phyloP scores from a whole-genome alignment of 2,113 vertebrate genomes.

The Boulengeromyrus knoepffleri region DNA sequence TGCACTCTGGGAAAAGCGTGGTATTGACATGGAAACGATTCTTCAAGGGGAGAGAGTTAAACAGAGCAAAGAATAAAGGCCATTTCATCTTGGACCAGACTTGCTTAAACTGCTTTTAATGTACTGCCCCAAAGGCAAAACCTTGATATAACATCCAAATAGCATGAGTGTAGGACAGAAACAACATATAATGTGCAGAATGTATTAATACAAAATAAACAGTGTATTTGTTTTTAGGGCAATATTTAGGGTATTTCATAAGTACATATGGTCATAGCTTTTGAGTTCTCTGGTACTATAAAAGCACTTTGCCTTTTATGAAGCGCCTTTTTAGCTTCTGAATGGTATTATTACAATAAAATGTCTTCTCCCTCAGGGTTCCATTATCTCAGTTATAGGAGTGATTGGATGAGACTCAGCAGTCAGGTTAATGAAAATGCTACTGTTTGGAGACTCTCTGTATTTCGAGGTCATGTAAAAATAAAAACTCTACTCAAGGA shows the following conservation, averaged over 20 bases:
- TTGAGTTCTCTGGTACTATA: neutral
- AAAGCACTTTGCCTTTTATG: constrained; percentile 13
- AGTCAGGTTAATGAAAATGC: constrained; percentile 11
- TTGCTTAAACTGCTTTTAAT: neutral
- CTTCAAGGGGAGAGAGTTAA: neutral
- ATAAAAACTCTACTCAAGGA: neutral
- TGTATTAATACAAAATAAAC: neutral
- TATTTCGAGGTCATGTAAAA: constrained; percentile 6
- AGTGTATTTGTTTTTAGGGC: neutral
- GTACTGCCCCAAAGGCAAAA: neutral
- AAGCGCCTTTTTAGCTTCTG: neutral
- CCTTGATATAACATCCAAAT: neutral
- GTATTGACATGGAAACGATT: neutral
- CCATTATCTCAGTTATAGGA: constrained; percentile 16
- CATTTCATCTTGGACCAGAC: neutral
- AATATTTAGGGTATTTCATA: neutral
- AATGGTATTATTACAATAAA: constrained; percentile 6
- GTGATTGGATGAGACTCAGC: constrained; percentile 14
- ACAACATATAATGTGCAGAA: neutral
- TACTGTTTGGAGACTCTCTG: neutral
- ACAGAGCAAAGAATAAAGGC: neutral
- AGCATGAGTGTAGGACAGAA: neutral
- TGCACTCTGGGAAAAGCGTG: neutral
- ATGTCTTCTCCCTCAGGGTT: constrained; percentile 11
- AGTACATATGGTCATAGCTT: neutral